Evolutionary conservation across 2,797 vertebrate genomes (phyloP), one percentile per base, ranked within the genome.

Genomic region (Falco naumanni): DNA sequence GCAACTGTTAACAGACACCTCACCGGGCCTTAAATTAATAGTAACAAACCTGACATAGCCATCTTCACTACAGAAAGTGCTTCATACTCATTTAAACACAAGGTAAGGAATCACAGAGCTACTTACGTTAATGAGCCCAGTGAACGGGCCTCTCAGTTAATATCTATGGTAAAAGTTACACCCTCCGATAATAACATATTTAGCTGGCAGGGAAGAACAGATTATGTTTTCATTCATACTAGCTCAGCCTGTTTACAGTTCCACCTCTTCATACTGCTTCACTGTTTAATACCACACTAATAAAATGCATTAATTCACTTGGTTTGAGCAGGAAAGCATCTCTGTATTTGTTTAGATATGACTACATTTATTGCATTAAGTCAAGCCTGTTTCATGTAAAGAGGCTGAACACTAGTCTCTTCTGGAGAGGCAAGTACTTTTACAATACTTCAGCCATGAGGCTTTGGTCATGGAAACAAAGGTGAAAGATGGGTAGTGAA

Each of bases 401-500:
- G 1, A 90, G 21, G 53, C 13, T 86, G 63, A 96, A 74, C n/a
- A 54, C 47, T 72, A 48, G 5, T 50, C 14, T 6, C 48, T 26
- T 43, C 28, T 76, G n/a, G 57, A 88, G 33, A 84, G 37, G 17
- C 21, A 87, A 47, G 82, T 81, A 72, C 18, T 78, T 94, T 68
- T 54, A 61, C 14, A 90, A 15, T 68, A 76, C 21, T 71, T 50
- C 28, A 76, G 47, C 70, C 45, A 65, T 45, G 34, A 65, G 22
- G 28, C 10, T 90, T 61, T 85, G 25, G 39, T 81, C 79, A 79
- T 81, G 72, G 85, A 88, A 92, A 87, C 56, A 75, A 60, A 90
- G 26, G 48, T 94, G 45, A 94, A 95, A 91, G 66, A 78, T 56
- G 26, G 17, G 61, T 26, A 94, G 13, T 77, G 71, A 88, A 97